Conservation (phyloP, 1,140 invertebrate species). For the Glossosoma conforme region DNA sequence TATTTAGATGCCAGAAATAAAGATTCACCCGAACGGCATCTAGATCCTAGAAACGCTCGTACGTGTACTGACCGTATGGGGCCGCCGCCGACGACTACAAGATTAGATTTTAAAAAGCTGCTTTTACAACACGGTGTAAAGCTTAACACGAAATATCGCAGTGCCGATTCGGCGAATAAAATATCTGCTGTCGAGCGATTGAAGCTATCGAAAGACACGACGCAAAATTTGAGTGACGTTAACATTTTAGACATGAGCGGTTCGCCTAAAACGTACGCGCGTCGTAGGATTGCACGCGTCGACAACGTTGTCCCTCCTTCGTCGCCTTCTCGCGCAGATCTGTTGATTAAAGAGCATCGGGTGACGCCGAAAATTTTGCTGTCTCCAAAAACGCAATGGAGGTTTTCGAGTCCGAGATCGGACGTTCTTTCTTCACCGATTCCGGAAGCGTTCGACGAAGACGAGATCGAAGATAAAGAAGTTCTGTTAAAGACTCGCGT, state of each 20-base stretch:
- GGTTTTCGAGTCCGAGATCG: slow-evolving; percentile 66
- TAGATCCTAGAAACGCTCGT: slow-evolving; percentile 49
- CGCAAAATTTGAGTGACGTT: slow-evolving; percentile 44
- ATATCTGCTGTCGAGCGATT: slow-evolving; percentile 79
- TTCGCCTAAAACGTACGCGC: slow-evolving; percentile 60
- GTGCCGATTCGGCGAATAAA: slow-evolving; percentile 52
- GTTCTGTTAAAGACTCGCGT: no score
- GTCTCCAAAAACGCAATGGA: slow-evolving; percentile 64
- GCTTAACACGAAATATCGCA: slow-evolving; percentile 51
- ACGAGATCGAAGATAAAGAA: no score
- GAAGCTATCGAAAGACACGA: slow-evolving; percentile 62
- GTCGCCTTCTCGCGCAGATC: slow-evolving; percentile 46
- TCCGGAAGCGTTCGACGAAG: slow-evolving; percentile 73
- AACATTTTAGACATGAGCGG: slow-evolving; percentile 60
- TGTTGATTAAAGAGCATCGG: slow-evolving; percentile 50
- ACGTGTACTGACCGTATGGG: slow-evolving; percentile 55
- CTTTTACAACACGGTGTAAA: slow-evolving; percentile 64
- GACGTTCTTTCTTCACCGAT: slow-evolving; percentile 81
- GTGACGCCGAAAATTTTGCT: slow-evolving; percentile 60
- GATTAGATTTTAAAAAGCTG: slow-evolving; percentile 77
- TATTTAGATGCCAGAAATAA: slow-evolving; percentile 51
- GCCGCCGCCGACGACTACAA: slow-evolving; percentile 60
- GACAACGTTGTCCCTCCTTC: slow-evolving; percentile 50
- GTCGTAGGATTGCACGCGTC: slow-evolving; percentile 51
- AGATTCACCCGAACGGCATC: slow-evolving; percentile 34